phyloP scores from a whole-genome alignment of 2,113 vertebrate species.

The Otis tarda region DNA sequence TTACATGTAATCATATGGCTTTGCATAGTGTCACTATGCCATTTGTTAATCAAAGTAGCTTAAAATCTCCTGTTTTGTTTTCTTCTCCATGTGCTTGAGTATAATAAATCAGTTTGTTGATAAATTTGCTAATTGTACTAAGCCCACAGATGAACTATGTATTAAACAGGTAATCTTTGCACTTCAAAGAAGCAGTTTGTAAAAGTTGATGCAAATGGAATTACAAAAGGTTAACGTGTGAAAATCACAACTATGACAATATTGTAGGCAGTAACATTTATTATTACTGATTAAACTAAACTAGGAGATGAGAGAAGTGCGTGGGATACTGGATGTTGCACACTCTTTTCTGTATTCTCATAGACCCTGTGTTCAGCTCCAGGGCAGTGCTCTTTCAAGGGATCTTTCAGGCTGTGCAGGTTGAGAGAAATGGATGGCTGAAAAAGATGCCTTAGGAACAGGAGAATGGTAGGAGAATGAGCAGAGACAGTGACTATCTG shows the following conservation, averaged over 20 bases:
- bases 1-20: background rate
- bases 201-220: background rate
- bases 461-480: background rate
- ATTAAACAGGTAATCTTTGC: background rate
- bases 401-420: background rate
- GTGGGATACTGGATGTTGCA: background rate
- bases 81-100: background rate
- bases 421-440: background rate
- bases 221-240: background rate
- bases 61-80: background rate
- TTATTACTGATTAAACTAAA: background rate
- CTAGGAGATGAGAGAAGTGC: background rate
- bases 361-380: background rate
- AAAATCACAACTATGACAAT: background rate
- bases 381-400: background rate
- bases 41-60: background rate
- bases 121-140: background rate
- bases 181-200: background rate
- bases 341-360: background rate
- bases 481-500: background rate
- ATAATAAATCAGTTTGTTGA: background rate
- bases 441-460: background rate
- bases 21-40: background rate
- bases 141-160: background rate
- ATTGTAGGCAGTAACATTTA: background rate